phyloP scores from a whole-genome alignment of 2,888 invertebrate species.

The Agrilus cyanescens region DNA sequence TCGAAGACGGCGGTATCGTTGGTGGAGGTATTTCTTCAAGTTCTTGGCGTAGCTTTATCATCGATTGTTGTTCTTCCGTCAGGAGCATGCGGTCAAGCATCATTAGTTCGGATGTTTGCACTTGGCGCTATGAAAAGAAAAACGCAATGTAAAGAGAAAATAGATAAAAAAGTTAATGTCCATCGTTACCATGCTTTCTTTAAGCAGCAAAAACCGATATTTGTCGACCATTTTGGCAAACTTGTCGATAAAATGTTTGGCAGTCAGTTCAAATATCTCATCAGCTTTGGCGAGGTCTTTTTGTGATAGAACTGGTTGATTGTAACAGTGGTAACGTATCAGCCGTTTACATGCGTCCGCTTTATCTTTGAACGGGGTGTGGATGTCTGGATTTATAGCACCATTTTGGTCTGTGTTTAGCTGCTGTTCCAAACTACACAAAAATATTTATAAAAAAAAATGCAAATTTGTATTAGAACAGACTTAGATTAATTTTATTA shows the following conservation, averaged over 20 bases:
- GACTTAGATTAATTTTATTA: neutral
- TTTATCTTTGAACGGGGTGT: slow-evolving; percentile 56
- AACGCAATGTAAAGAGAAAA: slow-evolving; percentile 7
- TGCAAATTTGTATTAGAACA: neutral
- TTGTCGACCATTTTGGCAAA: slow-evolving; percentile 60
- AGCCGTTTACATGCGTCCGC: slow-evolving; percentile 65
- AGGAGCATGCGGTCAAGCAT: slow-evolving; percentile 66
- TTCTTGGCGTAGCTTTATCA: slow-evolving; percentile 48
- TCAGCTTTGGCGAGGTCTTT: slow-evolving; percentile 57
- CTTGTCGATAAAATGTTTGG: slow-evolving; percentile 55
- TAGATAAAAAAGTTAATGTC: neutral
- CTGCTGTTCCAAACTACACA: slow-evolving; percentile 59
- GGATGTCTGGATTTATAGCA: slow-evolving; percentile 60
- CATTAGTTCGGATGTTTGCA: slow-evolving; percentile 63
- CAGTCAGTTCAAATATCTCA: slow-evolving; percentile 55
- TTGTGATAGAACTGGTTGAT: slow-evolving; percentile 49
- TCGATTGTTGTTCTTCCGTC: slow-evolving; percentile 54
- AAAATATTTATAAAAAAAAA: slow-evolving; percentile 17
- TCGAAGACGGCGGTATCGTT: slow-evolving; percentile 6
- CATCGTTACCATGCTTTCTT: slow-evolving; percentile 61
- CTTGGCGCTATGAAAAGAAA: slow-evolving; percentile 45
- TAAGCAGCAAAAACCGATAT: slow-evolving; percentile 57
- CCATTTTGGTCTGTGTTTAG: slow-evolving; percentile 62
- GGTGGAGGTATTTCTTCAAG: slow-evolving; percentile 21
- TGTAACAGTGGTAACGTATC: slow-evolving; percentile 65